Conservation (phyloP, 2,888 invertebrate genomes). For the Hypena proboscidalis region DNA sequence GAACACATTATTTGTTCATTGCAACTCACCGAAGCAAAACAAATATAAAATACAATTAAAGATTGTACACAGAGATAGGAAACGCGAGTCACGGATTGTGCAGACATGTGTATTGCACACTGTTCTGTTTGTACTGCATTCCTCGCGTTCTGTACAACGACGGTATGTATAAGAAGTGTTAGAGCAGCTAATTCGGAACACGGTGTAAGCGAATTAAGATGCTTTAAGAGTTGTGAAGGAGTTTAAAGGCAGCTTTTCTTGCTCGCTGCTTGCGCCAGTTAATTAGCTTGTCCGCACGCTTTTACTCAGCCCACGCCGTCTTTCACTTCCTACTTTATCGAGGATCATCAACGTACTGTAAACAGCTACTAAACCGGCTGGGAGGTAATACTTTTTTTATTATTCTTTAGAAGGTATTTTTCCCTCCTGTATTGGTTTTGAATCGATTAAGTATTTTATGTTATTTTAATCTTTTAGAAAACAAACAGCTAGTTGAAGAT, state of each 20-base stretch:
- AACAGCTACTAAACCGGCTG: constrained; percentile 16
- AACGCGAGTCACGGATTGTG: constrained; percentile 26
- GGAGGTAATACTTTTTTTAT: constrained; percentile 5
- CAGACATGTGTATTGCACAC: constrained; percentile 11
- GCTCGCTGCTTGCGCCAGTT: constrained; percentile 44
- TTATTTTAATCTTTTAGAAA: no score
- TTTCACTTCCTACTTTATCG: constrained; percentile 30
- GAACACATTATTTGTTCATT: not conserved
- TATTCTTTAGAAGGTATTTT: no score
- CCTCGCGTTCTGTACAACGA: constrained; percentile 11
- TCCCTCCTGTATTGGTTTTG: no score
- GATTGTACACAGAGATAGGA: constrained; percentile 16
- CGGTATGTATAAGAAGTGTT: constrained; percentile 25
- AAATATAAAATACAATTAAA: constrained; percentile 17
- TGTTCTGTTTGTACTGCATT: constrained; percentile 17
- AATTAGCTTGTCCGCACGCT: constrained; percentile 56
- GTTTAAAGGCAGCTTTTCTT: constrained; percentile 51
- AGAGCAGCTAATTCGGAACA: constrained; percentile 31
- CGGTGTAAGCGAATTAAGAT: constrained; percentile 48
- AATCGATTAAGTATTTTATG: no score
- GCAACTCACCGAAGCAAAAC: not conserved
- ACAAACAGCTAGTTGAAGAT: no score
- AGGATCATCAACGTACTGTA: constrained; percentile 37
- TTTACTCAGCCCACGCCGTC: constrained; percentile 33
- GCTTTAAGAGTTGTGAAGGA: constrained; percentile 47